phyloP scores from a whole-genome alignment of 1,140 invertebrate species.

The Drosophila nasuta region DNA sequence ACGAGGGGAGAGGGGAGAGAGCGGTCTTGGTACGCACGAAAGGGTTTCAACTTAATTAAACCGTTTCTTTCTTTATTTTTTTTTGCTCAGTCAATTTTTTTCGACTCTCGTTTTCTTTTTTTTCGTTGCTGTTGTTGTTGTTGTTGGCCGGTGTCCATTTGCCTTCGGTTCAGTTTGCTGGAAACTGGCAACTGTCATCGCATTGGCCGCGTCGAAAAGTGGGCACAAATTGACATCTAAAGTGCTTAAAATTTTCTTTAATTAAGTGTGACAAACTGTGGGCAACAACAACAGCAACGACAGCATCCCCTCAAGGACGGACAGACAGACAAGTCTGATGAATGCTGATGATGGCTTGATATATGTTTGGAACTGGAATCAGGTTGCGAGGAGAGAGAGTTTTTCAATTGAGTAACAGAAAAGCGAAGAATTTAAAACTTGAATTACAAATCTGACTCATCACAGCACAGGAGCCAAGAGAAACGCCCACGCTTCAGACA shows the following conservation, averaged over 20 bases:
- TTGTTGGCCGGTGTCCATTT: constrained; percentile 8
- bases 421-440: too few relatives aligned
- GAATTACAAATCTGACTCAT: background rate
- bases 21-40: constrained; percentile 69
- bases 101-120: constrained; percentile 2
- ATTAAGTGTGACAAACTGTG: constrained; percentile 83
- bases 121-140: constrained; percentile 28
- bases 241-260: constrained; percentile 84
- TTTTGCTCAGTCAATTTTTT: constrained; percentile 18
- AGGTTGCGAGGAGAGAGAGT: background rate
- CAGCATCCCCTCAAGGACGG: background rate
- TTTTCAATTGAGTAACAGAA: too few relatives aligned
- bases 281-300: constrained; percentile 34
- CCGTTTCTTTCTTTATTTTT: constrained; percentile 60
- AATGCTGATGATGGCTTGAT: background rate
- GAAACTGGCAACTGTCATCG: constrained; percentile 72
- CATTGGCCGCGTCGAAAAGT: constrained; percentile 65
- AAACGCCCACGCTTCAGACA: background rate
- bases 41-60: constrained; percentile 84
- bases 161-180: constrained; percentile 40
- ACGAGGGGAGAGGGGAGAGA: background rate
- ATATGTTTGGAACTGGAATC: background rate
- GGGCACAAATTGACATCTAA: constrained; percentile 82
- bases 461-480: constrained; percentile 11
- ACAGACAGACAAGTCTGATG: background rate